phyloP scores from a whole-genome alignment of 1,140 invertebrate genomes.

The Cyphomyrmex costatus region DNA sequence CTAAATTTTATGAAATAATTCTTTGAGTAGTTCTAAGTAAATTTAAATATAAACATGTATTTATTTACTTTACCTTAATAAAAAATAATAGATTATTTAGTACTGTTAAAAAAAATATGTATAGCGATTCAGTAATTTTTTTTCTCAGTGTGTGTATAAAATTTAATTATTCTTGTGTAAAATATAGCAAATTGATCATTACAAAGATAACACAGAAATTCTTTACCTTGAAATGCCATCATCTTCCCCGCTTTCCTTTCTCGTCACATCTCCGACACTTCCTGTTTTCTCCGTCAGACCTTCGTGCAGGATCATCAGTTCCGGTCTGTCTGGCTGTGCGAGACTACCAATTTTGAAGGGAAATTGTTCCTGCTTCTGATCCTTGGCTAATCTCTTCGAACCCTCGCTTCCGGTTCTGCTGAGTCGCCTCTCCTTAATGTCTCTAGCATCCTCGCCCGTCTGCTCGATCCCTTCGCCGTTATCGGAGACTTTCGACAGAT shows the following conservation, averaged over 20 bases:
- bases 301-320: constrained; percentile 58
- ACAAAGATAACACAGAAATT: background rate
- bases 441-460: constrained; percentile 7
- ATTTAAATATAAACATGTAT: too few relatives aligned
- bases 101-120: too few relatives aligned
- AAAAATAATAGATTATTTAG: too few relatives aligned
- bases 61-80: too few relatives aligned
- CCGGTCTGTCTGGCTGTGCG: constrained; percentile 65
- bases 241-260: background rate
- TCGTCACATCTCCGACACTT: constrained; percentile 19
- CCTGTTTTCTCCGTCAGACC: background rate
- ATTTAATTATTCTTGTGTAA: background rate
- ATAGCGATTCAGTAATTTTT: too few relatives aligned
- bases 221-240: constrained; percentile 12
- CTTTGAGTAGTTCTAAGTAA: too few relatives aligned
- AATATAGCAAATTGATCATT: background rate
- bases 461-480: constrained; percentile 43
- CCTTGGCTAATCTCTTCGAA: constrained; percentile 58
- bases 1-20: too few relatives aligned
- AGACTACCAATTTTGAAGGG: constrained; percentile 60
- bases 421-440: constrained; percentile 56
- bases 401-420: constrained; percentile 74
- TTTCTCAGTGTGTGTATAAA: background rate
- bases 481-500: constrained; percentile 80
- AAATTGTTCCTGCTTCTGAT: constrained; percentile 4